These are phyloP conservation scores for Brachyrhaphis roseni DNA, from an alignment of 2,797 vertebrate genomes.

Conservation along the genomic window DNA sequence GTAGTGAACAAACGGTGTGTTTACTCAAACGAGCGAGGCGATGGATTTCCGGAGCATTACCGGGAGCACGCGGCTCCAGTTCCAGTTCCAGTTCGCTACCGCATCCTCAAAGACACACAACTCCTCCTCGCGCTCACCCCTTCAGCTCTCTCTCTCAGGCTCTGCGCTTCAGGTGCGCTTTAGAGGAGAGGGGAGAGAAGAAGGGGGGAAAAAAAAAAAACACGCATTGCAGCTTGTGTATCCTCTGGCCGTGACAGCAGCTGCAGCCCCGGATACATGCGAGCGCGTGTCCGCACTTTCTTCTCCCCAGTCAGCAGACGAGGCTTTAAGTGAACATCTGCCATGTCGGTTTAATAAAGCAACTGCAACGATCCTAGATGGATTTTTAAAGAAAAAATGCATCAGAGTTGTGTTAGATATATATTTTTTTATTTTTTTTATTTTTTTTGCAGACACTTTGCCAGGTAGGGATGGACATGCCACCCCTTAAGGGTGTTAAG, in stretches of 20 bases:
- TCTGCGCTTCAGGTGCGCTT: constrained; percentile 69
- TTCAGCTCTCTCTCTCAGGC: constrained; percentile 24
- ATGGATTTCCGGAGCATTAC: not conserved
- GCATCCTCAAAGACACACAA: constrained; percentile 37
- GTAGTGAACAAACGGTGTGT: constrained; percentile 6
- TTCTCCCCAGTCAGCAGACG: constrained; percentile 16
- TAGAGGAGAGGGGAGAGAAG: constrained; percentile 33
- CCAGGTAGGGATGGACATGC: constrained; percentile 35
- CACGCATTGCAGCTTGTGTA: constrained; percentile 80
- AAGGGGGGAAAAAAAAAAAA: constrained; percentile 44
- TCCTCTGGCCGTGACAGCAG: constrained; percentile 56
- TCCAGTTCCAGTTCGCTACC: constrained; percentile 2
- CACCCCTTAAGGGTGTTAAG: constrained; percentile 24
- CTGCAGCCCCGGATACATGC: constrained; percentile 50
- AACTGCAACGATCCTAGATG: constrained; percentile 8
- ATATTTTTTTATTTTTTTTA: not conserved
- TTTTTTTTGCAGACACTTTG: constrained; percentile 37
- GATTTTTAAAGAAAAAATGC: constrained; percentile 1
- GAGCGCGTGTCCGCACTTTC: constrained; percentile 40
- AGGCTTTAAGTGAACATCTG: constrained; percentile 44
- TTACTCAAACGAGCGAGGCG: constrained; percentile 40
- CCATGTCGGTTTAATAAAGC: constrained; percentile 26
- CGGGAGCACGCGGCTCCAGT: constrained; percentile 8
- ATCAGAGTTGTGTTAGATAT: constrained; percentile 55
- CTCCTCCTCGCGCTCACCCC: constrained; percentile 39